Evolutionary conservation across 2,113 vertebrate genomes (phyloP).

Genomic region (Apteryx owenii): DNA sequence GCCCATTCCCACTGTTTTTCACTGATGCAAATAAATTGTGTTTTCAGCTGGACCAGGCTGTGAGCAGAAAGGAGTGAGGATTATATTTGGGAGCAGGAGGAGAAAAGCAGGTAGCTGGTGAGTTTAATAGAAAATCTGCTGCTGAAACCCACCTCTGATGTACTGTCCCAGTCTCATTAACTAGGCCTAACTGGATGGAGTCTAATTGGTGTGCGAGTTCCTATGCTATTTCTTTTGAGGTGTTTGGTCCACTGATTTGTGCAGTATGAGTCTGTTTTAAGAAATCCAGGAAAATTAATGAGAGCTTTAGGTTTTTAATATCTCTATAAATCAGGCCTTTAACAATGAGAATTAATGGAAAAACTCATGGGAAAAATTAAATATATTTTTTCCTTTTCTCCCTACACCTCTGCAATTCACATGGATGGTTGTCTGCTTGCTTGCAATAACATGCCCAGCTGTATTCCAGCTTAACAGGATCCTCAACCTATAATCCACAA

Average conservation of each 20-base stretch:
- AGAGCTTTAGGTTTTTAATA: not conserved
- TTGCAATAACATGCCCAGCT: not conserved
- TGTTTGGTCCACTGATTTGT: not conserved
- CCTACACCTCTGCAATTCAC: not conserved
- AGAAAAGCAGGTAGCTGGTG: not conserved
- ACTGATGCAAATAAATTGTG: not conserved
- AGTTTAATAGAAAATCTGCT: not conserved
- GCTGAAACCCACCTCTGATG: not conserved
- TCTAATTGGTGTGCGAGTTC: not conserved
- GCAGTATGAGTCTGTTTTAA: not conserved
- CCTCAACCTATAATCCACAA: not conserved
- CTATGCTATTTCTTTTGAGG: not conserved
- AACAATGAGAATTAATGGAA: not conserved
- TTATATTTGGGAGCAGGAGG: not conserved
- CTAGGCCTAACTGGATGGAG: not conserved
- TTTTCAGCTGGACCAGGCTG: not conserved
- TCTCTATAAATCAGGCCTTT: not conserved
- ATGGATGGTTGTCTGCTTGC: not conserved
- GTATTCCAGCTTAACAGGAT: conserved; percentile 4
- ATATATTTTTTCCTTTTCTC: not conserved
- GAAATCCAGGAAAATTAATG: not conserved
- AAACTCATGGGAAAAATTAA: not conserved
- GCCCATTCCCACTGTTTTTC: not conserved
- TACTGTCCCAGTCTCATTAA: not conserved
- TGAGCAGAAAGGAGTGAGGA: not conserved